Percentiles rank a stretch among this genome's conserved stretches.
phyloP scores from a whole-genome alignment of 2,113 vertebrate genomes.

The Xenopus laevis region DNA sequence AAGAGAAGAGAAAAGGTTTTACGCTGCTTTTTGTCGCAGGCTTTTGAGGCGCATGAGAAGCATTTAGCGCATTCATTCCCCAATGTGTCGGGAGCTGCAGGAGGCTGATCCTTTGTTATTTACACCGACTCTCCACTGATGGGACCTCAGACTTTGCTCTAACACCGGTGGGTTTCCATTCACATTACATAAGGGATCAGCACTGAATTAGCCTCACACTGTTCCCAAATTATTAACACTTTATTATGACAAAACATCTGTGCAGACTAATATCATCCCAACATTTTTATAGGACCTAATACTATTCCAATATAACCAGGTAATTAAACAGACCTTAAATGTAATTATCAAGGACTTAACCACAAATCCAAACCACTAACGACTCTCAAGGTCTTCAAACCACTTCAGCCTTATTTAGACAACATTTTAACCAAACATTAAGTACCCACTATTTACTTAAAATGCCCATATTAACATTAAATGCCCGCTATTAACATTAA shows the following conservation, averaged over 20 bases:
- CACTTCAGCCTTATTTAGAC: too few species aligned
- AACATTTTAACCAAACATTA: too few species aligned
- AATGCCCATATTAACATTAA: too few species aligned
- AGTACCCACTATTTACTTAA: too few species aligned
- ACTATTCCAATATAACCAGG: too few species aligned
- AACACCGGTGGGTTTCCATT: conserved; percentile 81
- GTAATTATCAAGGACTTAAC: too few species aligned
- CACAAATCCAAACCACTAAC: too few species aligned
- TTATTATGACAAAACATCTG: not conserved
- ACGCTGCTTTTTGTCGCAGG: conserved; percentile 89
- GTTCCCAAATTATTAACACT: conserved; percentile 25
- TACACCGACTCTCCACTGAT: conserved; percentile 90
- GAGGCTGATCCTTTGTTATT: conserved; percentile 96
- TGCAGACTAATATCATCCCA: not conserved
- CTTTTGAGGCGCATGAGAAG: conserved; percentile 97
- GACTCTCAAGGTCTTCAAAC: too few species aligned
- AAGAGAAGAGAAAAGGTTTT: conserved; percentile 89
- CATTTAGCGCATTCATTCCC: conserved; percentile 98
- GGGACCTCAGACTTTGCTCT: conserved; percentile 84
- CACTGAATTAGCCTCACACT: conserved; percentile 69
- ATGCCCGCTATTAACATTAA: too few species aligned
- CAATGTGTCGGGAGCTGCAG: conserved; percentile 95
- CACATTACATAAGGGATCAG: conserved; percentile 68
- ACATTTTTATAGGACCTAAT: not conserved
- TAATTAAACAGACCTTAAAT: too few species aligned